Conservation (phyloP, 2,888 invertebrate species). For the Molorchus minor region DNA sequence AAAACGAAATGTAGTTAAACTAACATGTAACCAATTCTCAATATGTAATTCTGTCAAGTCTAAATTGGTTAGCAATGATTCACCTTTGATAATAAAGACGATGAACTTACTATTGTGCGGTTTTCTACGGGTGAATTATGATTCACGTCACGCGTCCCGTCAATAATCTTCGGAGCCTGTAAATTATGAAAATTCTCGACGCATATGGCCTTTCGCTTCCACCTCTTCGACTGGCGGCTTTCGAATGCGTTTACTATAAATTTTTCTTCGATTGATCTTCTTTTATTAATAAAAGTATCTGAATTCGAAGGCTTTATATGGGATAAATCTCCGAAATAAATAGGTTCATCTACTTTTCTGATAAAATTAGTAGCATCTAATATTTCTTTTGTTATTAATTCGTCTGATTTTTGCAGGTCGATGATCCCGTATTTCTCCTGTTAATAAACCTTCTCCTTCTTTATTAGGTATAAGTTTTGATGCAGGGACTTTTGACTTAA, state of each 20-base stretch:
- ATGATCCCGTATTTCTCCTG: no score
- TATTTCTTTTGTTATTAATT: neutral
- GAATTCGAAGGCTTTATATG: no score
- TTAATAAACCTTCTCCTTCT: no score
- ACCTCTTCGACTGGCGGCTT: slow-evolving; percentile 38
- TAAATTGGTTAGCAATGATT: neutral
- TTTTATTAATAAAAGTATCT: no score
- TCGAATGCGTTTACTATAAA: slow-evolving; percentile 49
- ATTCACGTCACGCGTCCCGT: slow-evolving; percentile 2
- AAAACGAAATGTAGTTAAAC: slow-evolving; percentile 1
- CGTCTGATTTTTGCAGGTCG: no score
- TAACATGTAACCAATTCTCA: neutral
- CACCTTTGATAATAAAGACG: slow-evolving; percentile 1
- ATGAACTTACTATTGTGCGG: slow-evolving; percentile 9
- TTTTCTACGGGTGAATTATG: neutral
- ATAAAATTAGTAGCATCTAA: neutral
- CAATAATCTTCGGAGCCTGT: neutral
- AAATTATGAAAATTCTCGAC: neutral
- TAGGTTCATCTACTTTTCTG: neutral
- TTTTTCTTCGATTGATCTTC: slow-evolving; percentile 24
- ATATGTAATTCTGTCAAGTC: neutral
- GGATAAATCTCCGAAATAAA: neutral
- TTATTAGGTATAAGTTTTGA: no score
- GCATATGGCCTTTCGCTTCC: slow-evolving; percentile 29
- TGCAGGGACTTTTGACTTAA: no score